phyloP scores from a whole-genome alignment of 2,888 invertebrate genomes.

The Hypomecis punctinalis region DNA sequence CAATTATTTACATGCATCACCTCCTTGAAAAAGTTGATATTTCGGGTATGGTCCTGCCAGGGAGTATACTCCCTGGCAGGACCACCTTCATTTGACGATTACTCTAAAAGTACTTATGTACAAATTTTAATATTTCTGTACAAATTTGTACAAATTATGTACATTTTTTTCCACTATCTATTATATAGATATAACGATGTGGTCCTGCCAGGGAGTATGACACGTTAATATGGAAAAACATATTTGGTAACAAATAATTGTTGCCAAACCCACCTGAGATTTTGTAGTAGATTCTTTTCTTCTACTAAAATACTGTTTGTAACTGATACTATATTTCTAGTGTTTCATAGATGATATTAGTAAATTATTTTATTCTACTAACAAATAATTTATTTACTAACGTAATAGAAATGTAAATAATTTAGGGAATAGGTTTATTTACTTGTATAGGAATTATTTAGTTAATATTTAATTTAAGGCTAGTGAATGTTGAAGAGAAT shows the following conservation, averaged over 20 bases:
- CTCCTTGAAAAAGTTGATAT: too few species aligned
- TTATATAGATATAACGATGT: too few species aligned
- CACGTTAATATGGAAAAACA: too few species aligned
- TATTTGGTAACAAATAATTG: conserved; percentile 34
- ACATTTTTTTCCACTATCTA: too few species aligned
- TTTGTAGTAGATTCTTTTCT: conserved; percentile 27
- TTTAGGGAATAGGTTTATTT: conserved; percentile 33
- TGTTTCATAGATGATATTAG: neutral
- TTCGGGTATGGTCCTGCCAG: too few species aligned
- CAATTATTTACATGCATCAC: too few species aligned
- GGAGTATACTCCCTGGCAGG: too few species aligned
- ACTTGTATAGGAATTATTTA: conserved; percentile 16
- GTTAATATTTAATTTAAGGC: conserved; percentile 67
- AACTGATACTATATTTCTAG: neutral
- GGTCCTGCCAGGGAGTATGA: too few species aligned
- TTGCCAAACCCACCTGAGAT: conserved; percentile 39
- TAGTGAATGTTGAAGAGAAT: conserved; percentile 64
- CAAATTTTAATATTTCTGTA: too few species aligned
- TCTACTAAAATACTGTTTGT: neutral
- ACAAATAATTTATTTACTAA: conserved; percentile 31
- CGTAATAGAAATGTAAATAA: conserved; percentile 44
- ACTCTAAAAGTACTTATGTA: too few species aligned
- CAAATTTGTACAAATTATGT: too few species aligned
- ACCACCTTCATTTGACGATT: too few species aligned
- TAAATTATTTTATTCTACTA: conserved; percentile 12